phyloP scores from a whole-genome alignment of 2,888 invertebrate species.

The Watsonalla cultraria region DNA sequence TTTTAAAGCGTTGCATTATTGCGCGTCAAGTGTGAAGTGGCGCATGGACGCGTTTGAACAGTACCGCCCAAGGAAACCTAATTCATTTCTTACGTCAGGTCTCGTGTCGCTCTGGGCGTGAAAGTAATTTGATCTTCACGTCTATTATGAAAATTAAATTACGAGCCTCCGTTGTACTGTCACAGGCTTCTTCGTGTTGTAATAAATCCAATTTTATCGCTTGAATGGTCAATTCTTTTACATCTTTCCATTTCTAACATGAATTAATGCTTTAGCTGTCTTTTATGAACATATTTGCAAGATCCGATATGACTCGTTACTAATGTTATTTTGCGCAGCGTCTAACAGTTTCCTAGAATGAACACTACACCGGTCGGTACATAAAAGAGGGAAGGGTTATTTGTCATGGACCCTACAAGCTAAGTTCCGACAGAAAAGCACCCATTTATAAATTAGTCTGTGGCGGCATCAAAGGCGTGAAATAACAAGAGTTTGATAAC shows the following conservation, averaged over 20 bases:
- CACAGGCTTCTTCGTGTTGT: neutral
- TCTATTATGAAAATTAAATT: conserved; percentile 59
- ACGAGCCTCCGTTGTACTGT: conserved; percentile 16
- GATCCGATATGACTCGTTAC: conserved; percentile 15
- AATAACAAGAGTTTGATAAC: conserved; percentile 49
- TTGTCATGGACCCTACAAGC: conserved; percentile 44
- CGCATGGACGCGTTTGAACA: conserved; percentile 34
- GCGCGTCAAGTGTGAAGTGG: conserved; percentile 19
- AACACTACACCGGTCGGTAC: conserved; percentile 36
- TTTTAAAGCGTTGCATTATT: conserved; percentile 28
- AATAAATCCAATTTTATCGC: conserved; percentile 2
- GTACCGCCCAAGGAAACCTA: conserved; percentile 48
- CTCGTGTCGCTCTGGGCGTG: conserved; percentile 49
- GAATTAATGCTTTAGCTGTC: neutral
- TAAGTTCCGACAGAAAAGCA: conserved; percentile 47
- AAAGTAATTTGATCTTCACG: conserved; percentile 54
- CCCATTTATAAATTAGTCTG: conserved; percentile 47
- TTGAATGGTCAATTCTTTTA: neutral
- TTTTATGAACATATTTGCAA: conserved; percentile 14
- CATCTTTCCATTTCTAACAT: conserved; percentile 1
- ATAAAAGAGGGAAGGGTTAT: conserved; percentile 43
- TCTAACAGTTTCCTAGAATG: conserved; percentile 44
- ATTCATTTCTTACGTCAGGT: conserved; percentile 56
- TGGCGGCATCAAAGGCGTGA: conserved; percentile 46
- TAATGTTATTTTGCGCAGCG: conserved; percentile 8